A percentile compares a stretch with the other conserved stretches of the same genome.
phyloP scores from a whole-genome alignment of 1,140 invertebrate species.

The Euschistus heros region DNA sequence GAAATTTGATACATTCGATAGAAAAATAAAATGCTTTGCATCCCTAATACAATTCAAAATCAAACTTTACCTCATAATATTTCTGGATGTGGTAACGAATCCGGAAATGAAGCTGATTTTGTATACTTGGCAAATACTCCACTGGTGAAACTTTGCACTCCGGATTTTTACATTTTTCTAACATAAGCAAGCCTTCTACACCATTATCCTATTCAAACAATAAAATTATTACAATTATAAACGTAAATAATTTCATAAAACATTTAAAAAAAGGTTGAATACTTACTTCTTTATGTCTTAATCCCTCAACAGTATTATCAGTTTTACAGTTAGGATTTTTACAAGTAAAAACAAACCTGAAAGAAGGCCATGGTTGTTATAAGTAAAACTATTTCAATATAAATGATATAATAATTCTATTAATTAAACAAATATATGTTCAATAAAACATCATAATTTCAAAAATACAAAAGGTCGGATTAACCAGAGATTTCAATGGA shows the following conservation, averaged over 20 bases:
- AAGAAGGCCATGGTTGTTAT: conserved; percentile 18
- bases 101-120: conserved; percentile 56
- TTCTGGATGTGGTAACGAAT: conserved; percentile 54
- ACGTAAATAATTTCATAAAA: not conserved
- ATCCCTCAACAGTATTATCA: conserved; percentile 37
- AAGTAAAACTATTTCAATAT: conserved; percentile 5
- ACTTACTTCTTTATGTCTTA: conserved; percentile 34
- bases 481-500: no score
- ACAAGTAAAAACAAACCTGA: conserved; percentile 37
- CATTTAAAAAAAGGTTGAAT: conserved; percentile 7
- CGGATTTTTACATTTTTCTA: conserved; percentile 54
- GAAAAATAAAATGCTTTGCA: no score
- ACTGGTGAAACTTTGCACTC: conserved; percentile 50
- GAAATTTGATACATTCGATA: no score
- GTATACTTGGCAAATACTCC: conserved; percentile 51
- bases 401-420: not conserved
- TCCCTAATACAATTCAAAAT: no score
- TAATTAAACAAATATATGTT: not conserved
- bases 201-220: conserved; percentile 4
- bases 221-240: conserved; percentile 22
- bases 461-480: no score
- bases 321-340: conserved; percentile 35
- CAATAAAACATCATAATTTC: conserved; percentile 5
- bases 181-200: conserved; percentile 32
- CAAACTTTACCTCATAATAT: conserved; percentile 53